These are phyloP conservation scores for Malacoctenus gilli DNA, from an alignment of 2,797 vertebrate genomes.

Conservation along the genomic window DNA sequence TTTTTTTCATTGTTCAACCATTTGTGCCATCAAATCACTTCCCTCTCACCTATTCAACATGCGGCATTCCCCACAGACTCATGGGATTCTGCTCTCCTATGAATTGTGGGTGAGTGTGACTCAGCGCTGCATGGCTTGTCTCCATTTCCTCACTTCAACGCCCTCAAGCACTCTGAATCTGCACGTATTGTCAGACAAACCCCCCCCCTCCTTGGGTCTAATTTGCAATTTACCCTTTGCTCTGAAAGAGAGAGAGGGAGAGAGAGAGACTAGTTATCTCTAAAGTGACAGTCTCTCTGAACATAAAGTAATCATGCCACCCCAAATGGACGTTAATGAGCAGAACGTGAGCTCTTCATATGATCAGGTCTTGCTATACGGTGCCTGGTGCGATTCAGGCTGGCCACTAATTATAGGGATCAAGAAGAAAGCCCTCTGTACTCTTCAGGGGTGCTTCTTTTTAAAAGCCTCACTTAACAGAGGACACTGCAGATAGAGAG, in stretches of 20 bases:
- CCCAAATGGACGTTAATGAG: constrained; percentile 40
- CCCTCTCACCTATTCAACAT: constrained; percentile 62
- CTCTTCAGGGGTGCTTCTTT: constrained; percentile 33
- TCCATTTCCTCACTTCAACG: constrained; percentile 41
- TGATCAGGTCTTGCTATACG: constrained; percentile 37
- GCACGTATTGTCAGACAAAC: constrained; percentile 33
- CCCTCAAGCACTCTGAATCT: constrained; percentile 15
- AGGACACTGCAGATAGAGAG: constrained; percentile 36
- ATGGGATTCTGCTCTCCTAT: constrained; percentile 83
- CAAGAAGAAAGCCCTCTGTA: constrained; percentile 57
- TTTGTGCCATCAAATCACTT: constrained; percentile 62
- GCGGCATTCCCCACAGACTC: constrained; percentile 75
- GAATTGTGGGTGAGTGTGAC: constrained; percentile 84
- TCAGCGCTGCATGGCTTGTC: constrained; percentile 66
- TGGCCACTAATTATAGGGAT: constrained; percentile 57
- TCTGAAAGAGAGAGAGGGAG: background rate
- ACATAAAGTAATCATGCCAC: constrained; percentile 21
- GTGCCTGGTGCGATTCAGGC: constrained; percentile 23
- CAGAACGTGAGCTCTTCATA: constrained; percentile 23
- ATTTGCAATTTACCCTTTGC: constrained; percentile 15
- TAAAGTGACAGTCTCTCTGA: constrained; percentile 5
- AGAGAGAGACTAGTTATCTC: background rate
- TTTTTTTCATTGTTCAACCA: constrained; percentile 45
- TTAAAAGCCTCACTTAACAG: constrained; percentile 45
- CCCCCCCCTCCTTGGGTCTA: constrained; percentile 30